Percentiles rank a stretch among this genome's conserved stretches.
These are phyloP conservation scores for Hyla sarda DNA, from an alignment of 2,113 vertebrate species.

Conservation along the genomic window DNA sequence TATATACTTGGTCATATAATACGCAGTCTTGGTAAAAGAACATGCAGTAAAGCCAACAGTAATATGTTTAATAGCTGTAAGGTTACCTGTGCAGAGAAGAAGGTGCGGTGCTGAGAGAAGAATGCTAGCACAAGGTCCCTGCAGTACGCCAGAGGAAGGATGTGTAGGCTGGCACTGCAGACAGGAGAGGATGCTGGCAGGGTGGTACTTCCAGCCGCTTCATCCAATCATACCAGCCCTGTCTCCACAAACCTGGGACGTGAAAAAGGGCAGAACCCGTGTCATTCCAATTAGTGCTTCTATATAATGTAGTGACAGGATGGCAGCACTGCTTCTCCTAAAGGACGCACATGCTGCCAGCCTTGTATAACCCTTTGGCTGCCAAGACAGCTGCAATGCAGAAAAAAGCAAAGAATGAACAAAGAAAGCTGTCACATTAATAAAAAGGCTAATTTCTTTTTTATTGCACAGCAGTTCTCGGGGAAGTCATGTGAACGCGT, in stretches of 20 bases:
- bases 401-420: neutral
- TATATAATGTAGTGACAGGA: conserved; percentile 48
- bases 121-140: neutral
- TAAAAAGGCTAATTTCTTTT: neutral
- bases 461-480: neutral
- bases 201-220: neutral
- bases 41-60: too few species aligned
- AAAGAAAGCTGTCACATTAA: conserved; percentile 6
- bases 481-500: neutral
- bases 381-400: conserved; percentile 27
- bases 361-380: conserved; percentile 10
- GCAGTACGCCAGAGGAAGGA: conserved; percentile 9
- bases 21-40: neutral
- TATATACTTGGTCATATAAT: neutral
- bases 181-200: conserved; percentile 9
- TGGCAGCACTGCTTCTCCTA: conserved; percentile 9
- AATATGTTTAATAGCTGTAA: too few species aligned
- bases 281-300: conserved; percentile 39
- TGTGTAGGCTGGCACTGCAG: conserved; percentile 13
- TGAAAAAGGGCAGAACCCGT: conserved; percentile 32
- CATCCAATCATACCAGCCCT: conserved; percentile 30
- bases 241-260: neutral
- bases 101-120: neutral
- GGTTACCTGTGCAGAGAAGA: conserved; percentile 23
- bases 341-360: conserved; percentile 16